Percentiles rank a stretch among this genome's conserved stretches.
These are phyloP conservation scores for Neotoma lepida DNA, from an alignment of 2,113 vertebrate species.

Conservation along the genomic window DNA sequence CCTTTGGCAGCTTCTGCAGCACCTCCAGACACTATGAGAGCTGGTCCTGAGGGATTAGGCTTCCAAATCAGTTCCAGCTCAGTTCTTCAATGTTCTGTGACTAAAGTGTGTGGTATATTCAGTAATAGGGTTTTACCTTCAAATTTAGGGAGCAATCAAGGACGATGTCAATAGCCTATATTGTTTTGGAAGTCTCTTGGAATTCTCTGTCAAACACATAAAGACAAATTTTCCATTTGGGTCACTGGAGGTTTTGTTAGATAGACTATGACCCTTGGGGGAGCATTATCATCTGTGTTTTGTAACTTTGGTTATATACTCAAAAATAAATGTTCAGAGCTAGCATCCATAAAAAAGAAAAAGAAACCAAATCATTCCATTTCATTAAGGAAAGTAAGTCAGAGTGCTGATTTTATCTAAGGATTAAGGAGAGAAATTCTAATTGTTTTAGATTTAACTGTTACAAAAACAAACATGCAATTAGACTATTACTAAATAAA, in stretches of 20 bases:
- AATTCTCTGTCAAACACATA: not conserved
- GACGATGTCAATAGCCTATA: not conserved
- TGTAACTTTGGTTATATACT: not conserved
- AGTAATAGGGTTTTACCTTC: not conserved
- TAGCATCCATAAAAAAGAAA: not conserved
- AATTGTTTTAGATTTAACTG: slow-evolving; percentile 36
- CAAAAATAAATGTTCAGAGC: not conserved
- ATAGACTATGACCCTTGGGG: not conserved
- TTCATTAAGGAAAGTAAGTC: slow-evolving; percentile 73
- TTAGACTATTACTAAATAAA: slow-evolving; percentile 66
- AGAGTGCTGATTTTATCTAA: slow-evolving; percentile 47
- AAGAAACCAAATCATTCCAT: not conserved
- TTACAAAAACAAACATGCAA: slow-evolving; percentile 72
- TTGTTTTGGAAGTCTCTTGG: not conserved
- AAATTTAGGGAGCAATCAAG: not conserved
- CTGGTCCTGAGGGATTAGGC: not conserved
- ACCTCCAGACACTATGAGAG: not conserved
- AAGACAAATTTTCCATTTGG: not conserved
- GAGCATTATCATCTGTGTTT: not conserved
- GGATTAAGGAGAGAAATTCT: slow-evolving; percentile 35
- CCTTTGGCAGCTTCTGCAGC: not conserved
- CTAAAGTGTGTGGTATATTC: not conserved
- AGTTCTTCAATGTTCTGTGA: not conserved
- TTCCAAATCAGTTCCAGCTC: not conserved
- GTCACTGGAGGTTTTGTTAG: not conserved